Evolutionary conservation across 2,888 invertebrate species (phyloP).

Genomic region (Dynastes tityus): DNA sequence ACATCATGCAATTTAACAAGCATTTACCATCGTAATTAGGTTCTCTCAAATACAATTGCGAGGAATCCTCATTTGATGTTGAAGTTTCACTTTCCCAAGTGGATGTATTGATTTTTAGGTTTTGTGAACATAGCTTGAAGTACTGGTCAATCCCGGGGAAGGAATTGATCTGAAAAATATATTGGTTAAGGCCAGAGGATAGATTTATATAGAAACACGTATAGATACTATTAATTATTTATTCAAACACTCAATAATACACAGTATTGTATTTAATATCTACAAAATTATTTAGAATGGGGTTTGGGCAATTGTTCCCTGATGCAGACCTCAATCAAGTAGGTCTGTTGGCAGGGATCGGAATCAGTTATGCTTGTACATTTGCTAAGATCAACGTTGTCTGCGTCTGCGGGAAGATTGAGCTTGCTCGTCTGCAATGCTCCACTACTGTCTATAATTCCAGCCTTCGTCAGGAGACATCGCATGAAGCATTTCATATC

Average conservation of each 20-base stretch:
- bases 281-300: neutral
- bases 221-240: neutral
- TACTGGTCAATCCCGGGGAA: constrained; percentile 38
- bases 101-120: constrained; percentile 4
- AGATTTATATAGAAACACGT: no score
- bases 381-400: constrained; percentile 8
- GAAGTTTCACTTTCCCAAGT: neutral
- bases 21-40: constrained; percentile 34
- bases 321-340: constrained; percentile 23
- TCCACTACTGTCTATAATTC: constrained; percentile 4
- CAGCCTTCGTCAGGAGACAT: constrained; percentile 14
- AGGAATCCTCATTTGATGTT: neutral
- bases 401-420: neutral
- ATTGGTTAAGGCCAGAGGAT: no score
- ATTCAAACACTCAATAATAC: neutral
- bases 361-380: constrained; percentile 26
- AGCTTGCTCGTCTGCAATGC: constrained; percentile 34
- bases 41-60: constrained; percentile 2
- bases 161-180: neutral
- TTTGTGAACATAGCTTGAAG: constrained; percentile 11
- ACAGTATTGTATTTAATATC: neutral
- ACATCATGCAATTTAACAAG: constrained; percentile 37
- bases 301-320: constrained; percentile 9
- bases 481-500: constrained; percentile 43
- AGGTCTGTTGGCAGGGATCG: constrained; percentile 40